phyloP scores from a whole-genome alignment of 2,888 invertebrate species.

The Melanchra persicariae region DNA sequence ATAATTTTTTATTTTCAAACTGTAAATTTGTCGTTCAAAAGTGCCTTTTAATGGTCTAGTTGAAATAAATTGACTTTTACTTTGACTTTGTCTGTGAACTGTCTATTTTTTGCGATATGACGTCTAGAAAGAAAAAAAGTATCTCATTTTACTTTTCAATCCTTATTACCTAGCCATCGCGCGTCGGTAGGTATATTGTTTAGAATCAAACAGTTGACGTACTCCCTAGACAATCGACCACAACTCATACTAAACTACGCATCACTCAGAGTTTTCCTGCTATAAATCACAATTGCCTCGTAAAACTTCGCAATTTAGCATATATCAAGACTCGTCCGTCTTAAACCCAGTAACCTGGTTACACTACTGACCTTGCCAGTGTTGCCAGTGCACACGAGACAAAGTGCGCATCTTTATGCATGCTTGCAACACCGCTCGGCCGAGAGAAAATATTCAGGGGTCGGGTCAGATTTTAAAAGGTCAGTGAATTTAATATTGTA shows the following conservation, averaged over 20 bases:
- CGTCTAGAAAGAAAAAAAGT: too few species aligned
- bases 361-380: slow-evolving; percentile 50
- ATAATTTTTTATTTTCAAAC: too few species aligned
- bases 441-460: slow-evolving; percentile 45
- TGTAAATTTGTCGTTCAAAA: too few species aligned
- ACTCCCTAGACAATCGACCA: not conserved
- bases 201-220: not conserved
- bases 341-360: slow-evolving; percentile 33
- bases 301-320: slow-evolving; percentile 3
- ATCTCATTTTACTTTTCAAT: not conserved
- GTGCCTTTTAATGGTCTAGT: too few species aligned
- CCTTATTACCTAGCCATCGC: not conserved
- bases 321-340: slow-evolving; percentile 26
- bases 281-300: slow-evolving; percentile 2
- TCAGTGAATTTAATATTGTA: slow-evolving; percentile 36
- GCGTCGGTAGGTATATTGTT: too few species aligned
- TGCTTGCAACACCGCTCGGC: slow-evolving; percentile 50
- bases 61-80: too few species aligned
- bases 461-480: slow-evolving; percentile 59
- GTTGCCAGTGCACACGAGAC: slow-evolving; percentile 52
- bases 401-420: slow-evolving; percentile 55
- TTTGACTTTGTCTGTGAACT: too few species aligned
- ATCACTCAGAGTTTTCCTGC: slow-evolving; percentile 5
- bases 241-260: not conserved
- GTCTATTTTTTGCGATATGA: not conserved